A percentile compares a stretch with the other conserved stretches of the same genome.
phyloP scores from a whole-genome alignment of 2,113 vertebrate genomes.

The Myotis lucifugus region DNA sequence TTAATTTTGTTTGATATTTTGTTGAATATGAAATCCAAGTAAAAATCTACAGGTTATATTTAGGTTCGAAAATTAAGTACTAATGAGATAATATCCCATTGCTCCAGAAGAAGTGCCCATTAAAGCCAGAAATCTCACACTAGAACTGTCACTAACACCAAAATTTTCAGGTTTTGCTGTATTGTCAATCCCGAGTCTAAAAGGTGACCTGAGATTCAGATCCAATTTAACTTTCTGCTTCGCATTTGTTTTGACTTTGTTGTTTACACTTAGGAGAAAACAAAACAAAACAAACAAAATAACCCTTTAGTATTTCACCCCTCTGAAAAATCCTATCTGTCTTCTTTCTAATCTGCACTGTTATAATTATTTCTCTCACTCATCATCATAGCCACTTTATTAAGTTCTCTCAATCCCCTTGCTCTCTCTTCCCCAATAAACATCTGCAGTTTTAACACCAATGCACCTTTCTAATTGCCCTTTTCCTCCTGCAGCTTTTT shows the following conservation, averaged over 20 bases:
- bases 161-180: neutral
- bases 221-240: neutral
- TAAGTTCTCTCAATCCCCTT: neutral
- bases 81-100: neutral
- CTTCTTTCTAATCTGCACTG: neutral
- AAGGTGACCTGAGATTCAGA: constrained; percentile 21
- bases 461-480: neutral
- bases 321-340: neutral
- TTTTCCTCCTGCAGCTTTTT: neutral
- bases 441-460: neutral
- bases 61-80: constrained; percentile 41
- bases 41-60: constrained; percentile 26
- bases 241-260: constrained; percentile 34
- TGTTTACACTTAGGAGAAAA: constrained; percentile 26
- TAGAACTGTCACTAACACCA: neutral
- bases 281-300: neutral
- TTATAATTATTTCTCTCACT: neutral
- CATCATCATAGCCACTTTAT: neutral
- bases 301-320: neutral
- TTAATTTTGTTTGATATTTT: constrained; percentile 19
- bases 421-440: neutral
- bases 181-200: neutral
- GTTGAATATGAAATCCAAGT: constrained; percentile 46
- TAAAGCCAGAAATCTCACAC: neutral
- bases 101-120: neutral